These are phyloP conservation scores for Cheiracanthium punctorium DNA, from an alignment of 2,888 invertebrate genomes.

Conservation along the genomic window DNA sequence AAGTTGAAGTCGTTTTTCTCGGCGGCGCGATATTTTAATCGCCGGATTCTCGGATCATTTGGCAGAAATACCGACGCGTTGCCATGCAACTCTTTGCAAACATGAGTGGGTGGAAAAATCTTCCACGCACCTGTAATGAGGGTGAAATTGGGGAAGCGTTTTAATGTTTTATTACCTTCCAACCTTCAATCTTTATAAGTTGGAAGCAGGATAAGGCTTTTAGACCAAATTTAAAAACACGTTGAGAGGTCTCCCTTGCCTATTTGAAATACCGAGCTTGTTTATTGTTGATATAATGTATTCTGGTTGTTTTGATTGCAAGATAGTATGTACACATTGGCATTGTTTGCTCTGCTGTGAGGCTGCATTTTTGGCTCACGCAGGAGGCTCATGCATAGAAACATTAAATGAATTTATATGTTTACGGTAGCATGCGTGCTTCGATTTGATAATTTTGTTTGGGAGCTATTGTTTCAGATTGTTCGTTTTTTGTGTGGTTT, in stretches of 20 bases:
- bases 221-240: not conserved
- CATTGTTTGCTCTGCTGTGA: no score
- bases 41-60: slow-evolving; percentile 16
- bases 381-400: no score
- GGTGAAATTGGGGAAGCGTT: not conserved
- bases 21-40: slow-evolving; percentile 19
- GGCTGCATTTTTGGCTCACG: no score
- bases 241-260: not conserved
- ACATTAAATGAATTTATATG: no score
- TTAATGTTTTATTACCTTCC: slow-evolving; percentile 16
- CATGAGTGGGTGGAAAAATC: not conserved
- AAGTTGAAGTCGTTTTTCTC: slow-evolving; percentile 31
- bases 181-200: not conserved
- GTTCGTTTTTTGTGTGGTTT: no score
- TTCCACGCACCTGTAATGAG: slow-evolving; percentile 12
- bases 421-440: no score
- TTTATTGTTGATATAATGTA: no score
- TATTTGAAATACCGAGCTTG: no score
- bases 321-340: no score
- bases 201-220: not conserved
- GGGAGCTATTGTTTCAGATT: no score
- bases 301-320: no score
- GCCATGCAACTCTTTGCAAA: not conserved
- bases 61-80: slow-evolving; percentile 13
- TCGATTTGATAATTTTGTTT: no score